Percentiles rank a stretch among this genome's conserved stretches.
phyloP scores from a whole-genome alignment of 2,797 vertebrate genomes.

The Myripristis jacobus region DNA sequence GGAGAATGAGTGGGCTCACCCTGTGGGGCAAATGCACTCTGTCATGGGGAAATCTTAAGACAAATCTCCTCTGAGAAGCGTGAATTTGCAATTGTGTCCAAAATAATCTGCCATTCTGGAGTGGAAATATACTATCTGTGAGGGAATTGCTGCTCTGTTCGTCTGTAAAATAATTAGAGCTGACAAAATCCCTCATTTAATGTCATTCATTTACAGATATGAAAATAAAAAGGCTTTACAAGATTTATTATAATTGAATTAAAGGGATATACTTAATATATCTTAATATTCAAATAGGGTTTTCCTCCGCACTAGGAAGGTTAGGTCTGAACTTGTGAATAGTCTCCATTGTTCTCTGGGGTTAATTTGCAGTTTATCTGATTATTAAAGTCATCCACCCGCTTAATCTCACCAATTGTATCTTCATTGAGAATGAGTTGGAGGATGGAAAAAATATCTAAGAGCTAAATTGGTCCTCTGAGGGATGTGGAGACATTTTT shows the following conservation, averaged over 20 bases:
- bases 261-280: no score
- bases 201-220: no score
- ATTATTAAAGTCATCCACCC: background rate
- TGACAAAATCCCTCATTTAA: no score
- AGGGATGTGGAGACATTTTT: background rate
- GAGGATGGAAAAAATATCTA: background rate
- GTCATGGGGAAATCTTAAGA: conserved; percentile 23
- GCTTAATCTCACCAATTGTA: background rate
- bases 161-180: background rate
- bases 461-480: background rate
- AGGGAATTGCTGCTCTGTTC: background rate
- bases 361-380: no score
- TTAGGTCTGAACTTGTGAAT: background rate
- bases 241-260: no score
- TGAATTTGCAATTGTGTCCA: conserved; percentile 28
- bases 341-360: background rate
- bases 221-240: no score
- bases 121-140: background rate
- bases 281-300: no score
- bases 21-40: conserved; percentile 30
- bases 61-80: conserved; percentile 13
- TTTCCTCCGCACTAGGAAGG: background rate
- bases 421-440: background rate
- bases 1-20: conserved; percentile 35
- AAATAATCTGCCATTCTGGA: conserved; percentile 3